A percentile compares a stretch with the other conserved stretches of the same genome.
phyloP scores from a whole-genome alignment of 2,113 vertebrate genomes.

The Microtus ochrogaster region DNA sequence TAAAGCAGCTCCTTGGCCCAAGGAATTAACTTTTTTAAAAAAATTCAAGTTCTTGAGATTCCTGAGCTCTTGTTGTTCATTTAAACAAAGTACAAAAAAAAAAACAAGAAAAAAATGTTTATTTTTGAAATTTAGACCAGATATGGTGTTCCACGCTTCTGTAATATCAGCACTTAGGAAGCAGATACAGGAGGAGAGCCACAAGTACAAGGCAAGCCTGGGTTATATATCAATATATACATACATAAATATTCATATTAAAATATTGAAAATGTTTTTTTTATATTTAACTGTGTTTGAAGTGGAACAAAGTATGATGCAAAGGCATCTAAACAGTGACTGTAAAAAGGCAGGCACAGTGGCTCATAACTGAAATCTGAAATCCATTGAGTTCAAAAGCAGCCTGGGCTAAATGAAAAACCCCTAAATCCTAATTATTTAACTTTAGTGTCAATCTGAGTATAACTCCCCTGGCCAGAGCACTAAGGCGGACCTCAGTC shows the following conservation, averaged over 20 bases:
- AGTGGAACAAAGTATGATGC: neutral
- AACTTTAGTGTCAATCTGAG: neutral
- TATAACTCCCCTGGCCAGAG: neutral
- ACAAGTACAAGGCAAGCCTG: neutral
- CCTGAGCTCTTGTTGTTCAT: neutral
- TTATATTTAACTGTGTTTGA: neutral
- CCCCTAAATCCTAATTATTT: neutral
- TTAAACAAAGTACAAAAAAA: neutral
- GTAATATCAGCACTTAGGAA: neutral
- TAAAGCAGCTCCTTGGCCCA: neutral
- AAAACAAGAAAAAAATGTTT: neutral
- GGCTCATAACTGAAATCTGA: neutral
- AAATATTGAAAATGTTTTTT: neutral
- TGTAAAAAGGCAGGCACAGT: neutral
- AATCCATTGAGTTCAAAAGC: neutral
- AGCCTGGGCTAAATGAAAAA: neutral
- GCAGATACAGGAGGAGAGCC: neutral
- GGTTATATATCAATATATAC: neutral
- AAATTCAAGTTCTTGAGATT: neutral
- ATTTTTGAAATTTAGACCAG: neutral
- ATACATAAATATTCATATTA: neutral
- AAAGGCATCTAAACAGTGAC: neutral
- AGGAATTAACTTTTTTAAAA: neutral
- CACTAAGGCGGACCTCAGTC: neutral
- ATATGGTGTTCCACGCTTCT: neutral